Evolutionary conservation across 2,797 vertebrate genomes (phyloP).

Genomic region (Ficedula albicollis): DNA sequence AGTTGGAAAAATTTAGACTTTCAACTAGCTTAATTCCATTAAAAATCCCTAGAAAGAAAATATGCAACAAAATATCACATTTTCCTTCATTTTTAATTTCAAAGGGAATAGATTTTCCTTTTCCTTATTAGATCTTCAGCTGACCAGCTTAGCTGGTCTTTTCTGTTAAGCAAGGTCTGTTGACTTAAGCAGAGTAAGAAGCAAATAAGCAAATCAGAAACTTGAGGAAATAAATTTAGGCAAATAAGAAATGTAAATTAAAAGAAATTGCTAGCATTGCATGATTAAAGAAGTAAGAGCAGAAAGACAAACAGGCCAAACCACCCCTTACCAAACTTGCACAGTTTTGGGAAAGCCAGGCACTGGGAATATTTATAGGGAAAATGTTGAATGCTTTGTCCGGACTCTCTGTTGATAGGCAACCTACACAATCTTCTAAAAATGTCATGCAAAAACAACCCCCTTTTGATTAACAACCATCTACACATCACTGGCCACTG

Average conservation of each 20-base stretch:
- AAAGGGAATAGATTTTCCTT: not conserved
- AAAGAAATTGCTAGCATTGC: not conserved
- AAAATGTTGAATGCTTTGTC: not conserved
- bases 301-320: not conserved
- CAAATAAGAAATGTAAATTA: not conserved
- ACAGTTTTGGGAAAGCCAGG: not conserved
- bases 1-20: not conserved
- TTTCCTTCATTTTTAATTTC: not conserved
- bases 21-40: not conserved
- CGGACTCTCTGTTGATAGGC: not conserved
- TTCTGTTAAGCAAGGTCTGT: not conserved
- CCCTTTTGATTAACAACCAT: not conserved
- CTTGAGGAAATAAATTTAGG: not conserved
- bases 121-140: not conserved
- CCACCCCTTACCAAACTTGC: not conserved
- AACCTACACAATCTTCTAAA: not conserved
- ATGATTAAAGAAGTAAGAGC: not conserved
- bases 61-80: not conserved
- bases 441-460: not conserved
- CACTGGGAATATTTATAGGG: not conserved
- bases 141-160: not conserved
- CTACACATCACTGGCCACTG: not conserved
- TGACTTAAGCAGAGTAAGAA: not conserved
- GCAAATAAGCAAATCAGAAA: not conserved
- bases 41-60: not conserved